Evolutionary conservation across 1,140 invertebrate species (phyloP).

Genomic region (Diploscapter pachys): DNA sequence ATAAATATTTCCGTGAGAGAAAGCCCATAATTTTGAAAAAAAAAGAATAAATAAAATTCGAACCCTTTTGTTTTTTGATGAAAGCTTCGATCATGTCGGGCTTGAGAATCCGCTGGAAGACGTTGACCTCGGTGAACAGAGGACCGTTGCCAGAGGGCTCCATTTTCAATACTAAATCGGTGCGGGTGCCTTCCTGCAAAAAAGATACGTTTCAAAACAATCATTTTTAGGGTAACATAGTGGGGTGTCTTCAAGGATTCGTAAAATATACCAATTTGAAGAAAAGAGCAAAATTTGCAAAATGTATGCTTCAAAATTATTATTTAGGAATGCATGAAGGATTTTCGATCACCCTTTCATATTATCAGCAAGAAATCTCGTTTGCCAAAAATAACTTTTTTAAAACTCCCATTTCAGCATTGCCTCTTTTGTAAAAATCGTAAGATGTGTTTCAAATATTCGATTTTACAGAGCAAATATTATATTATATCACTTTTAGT

Average conservation of each 20-base stretch:
- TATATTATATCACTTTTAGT: no score
- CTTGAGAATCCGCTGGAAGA: conserved; percentile 46
- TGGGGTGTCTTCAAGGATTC: neutral
- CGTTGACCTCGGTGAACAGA: conserved; percentile 48
- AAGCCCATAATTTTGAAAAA: no score
- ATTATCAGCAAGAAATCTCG: neutral
- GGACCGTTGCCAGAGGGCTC: conserved; percentile 47
- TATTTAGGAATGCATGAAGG: neutral
- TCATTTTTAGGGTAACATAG: neutral
- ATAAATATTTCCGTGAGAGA: neutral
- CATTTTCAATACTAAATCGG: conserved; percentile 46
- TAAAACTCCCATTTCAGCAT: neutral
- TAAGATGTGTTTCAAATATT: no score
- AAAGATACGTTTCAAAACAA: conserved; percentile 12
- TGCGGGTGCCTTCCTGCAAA: conserved; percentile 24
- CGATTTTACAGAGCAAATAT: no score
- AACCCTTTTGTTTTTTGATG: conserved; percentile 37
- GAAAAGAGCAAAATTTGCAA: no score
- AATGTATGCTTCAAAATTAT: neutral
- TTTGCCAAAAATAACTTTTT: neutral
- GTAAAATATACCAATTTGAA: neutral
- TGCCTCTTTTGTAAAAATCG: neutral
- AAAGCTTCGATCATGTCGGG: conserved; percentile 37
- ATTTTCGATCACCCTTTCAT: neutral
- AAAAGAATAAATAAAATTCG: no score